phyloP scores from a whole-genome alignment of 2,113 vertebrate genomes.

The Rhabdornis inornatus region DNA sequence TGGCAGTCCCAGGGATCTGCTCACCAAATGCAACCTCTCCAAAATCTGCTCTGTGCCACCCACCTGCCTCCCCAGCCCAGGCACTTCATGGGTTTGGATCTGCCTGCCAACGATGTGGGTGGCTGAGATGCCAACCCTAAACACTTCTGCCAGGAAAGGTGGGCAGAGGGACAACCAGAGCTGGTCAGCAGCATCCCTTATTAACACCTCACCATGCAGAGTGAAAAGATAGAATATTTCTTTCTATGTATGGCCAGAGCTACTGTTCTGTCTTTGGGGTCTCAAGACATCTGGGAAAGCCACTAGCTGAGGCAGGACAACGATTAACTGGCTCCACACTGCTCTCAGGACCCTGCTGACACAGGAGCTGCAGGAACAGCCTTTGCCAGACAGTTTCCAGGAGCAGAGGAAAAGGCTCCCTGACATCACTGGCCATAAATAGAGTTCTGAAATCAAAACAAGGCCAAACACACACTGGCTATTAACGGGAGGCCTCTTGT shows the following conservation, averaged over 20 bases:
- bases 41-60: background rate
- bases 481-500: background rate
- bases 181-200: background rate
- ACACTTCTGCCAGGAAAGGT: fast-evolving
- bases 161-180: background rate
- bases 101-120: background rate
- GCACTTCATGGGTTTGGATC: fast-evolving
- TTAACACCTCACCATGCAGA: background rate
- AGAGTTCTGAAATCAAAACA: background rate
- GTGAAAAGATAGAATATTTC: fast-evolving
- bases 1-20: background rate
- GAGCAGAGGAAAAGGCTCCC: background rate
- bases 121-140: background rate
- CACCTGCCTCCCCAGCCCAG: background rate
- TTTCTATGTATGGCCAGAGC: fast-evolving
- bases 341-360: background rate
- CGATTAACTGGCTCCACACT: background rate
- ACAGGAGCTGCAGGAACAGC: background rate
- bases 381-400: background rate
- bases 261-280: fast-evolving
- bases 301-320: fast-evolving
- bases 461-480: background rate
- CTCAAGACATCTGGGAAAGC: background rate
- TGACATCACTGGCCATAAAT: background rate
- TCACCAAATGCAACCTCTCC: background rate